Evolutionary conservation across 2,888 invertebrate species (phyloP), one percentile per base, ranked within the genome.

Genomic region (Thymelicus sylvestris): DNA sequence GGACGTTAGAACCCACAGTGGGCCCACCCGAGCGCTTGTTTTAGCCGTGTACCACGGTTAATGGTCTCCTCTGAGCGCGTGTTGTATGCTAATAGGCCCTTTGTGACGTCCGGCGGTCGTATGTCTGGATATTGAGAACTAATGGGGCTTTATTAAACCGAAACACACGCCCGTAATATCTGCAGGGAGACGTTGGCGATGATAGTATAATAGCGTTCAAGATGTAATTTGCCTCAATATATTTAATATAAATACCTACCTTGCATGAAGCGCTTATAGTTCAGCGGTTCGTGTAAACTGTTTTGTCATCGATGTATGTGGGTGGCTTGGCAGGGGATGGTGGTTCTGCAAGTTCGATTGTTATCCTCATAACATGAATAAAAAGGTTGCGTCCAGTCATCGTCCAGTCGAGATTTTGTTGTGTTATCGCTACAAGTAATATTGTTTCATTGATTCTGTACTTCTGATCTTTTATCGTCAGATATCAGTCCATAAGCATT

Each of bases 11-110:
- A 19, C 19, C 50, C 50, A 52, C 50, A 19, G 6, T 15, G 8
- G n/a, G n/a, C n/a, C n/a, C n/a, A n/a, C n/a, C 50, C 50, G 50
- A 52, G 15, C 15, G 50, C 50, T 52, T 52, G 50, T 52, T 52
- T 52, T 44, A 12, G 50, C 15, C 19, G 15, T 52, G 50, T 52
- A 19, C 7, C 50, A 7, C 50, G 50, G 50, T 15, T 47, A 15
- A 52, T 52, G 19, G 15, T 15, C 5, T 52, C 50, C 48, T 39
- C 64, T 66, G 50, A 60, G 60, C 60, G 38, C 47, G 48, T 52
- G 50, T 67, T 41, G 50, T 61, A 68, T 68, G 62, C 44, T 62
- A 68, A 68, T 68, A 68, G 68, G 68, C 31, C 67, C 50, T 69
- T 63, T 69, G 68, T 69, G 63, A 63, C 67, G 62, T 67, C 63